Evolutionary conservation across 2,888 invertebrate species (phyloP).

Genomic region (Ophion ventricosus): DNA sequence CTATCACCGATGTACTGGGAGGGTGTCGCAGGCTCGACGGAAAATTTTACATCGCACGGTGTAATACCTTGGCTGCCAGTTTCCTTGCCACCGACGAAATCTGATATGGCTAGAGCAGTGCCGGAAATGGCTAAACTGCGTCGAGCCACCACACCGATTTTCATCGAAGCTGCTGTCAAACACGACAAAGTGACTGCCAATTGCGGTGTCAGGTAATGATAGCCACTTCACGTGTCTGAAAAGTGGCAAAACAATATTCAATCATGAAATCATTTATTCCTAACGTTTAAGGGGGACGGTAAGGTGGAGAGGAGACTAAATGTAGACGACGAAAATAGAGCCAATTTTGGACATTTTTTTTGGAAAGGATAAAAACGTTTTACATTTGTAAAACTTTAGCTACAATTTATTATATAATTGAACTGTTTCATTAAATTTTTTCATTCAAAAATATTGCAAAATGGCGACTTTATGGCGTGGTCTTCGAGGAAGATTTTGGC

Average conservation of each 20-base stretch:
- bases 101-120: slow-evolving; percentile 84
- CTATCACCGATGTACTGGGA: slow-evolving; percentile 89
- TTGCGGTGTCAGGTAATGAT: slow-evolving; percentile 86
- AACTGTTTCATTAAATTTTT: too few relatives aligned
- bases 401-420: too few relatives aligned
- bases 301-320: too few relatives aligned
- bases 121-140: slow-evolving; percentile 86
- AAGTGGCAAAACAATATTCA: neutral
- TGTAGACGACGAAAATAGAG: too few relatives aligned
- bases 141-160: slow-evolving; percentile 88
- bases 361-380: too few relatives aligned
- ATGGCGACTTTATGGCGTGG: too few relatives aligned
- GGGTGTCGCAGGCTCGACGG: slow-evolving; percentile 72
- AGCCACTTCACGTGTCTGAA: neutral
- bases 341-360: too few relatives aligned
- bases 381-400: too few relatives aligned
- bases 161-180: slow-evolving; percentile 89
- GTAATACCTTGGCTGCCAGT: slow-evolving; percentile 88
- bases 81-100: slow-evolving; percentile 82
- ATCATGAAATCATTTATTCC: neutral
- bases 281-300: neutral
- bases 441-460: too few relatives aligned
- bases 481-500: too few relatives aligned
- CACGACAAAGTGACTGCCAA: slow-evolving; percentile 87
- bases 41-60: slow-evolving; percentile 84